Percentiles rank a stretch among this genome's conserved stretches.
These are phyloP conservation scores for Tenthredo distinguenda DNA, from an alignment of 2,888 invertebrate genomes.

Conservation along the genomic window DNA sequence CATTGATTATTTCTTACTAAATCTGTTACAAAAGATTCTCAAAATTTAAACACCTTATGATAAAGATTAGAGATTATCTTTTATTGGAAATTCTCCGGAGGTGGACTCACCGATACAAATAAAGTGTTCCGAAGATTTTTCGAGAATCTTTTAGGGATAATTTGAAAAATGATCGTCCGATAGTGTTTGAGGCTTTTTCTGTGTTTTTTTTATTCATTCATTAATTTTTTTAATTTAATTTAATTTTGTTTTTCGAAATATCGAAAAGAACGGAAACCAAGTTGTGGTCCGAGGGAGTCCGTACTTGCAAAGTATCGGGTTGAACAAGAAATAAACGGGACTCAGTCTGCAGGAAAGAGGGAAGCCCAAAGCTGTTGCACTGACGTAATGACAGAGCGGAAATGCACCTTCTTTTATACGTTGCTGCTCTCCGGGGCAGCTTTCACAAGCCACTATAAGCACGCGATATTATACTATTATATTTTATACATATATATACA, in stretches of 20 bases:
- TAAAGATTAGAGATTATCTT: too few relatives aligned
- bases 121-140: too few relatives aligned
- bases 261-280: background rate
- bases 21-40: too few relatives aligned
- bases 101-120: too few relatives aligned
- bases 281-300: background rate
- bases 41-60: too few relatives aligned
- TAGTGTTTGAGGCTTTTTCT: background rate
- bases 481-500: background rate
- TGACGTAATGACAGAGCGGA: slow-evolving; percentile 50
- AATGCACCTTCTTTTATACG: slow-evolving; percentile 46
- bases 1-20: too few relatives aligned
- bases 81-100: too few relatives aligned
- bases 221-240: background rate
- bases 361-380: slow-evolving; percentile 24
- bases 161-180: too few relatives aligned
- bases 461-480: slow-evolving; percentile 16
- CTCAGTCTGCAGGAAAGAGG: background rate
- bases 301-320: slow-evolving; percentile 22
- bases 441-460: slow-evolving; percentile 38
- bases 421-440: background rate
- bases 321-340: background rate
- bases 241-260: background rate
- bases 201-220: background rate
- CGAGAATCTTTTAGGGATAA: too few relatives aligned